Percentiles rank a stretch among this genome's conserved stretches.
Conservation (phyloP, 2,888 invertebrate species). For the Ornithoptera alexandrae region DNA sequence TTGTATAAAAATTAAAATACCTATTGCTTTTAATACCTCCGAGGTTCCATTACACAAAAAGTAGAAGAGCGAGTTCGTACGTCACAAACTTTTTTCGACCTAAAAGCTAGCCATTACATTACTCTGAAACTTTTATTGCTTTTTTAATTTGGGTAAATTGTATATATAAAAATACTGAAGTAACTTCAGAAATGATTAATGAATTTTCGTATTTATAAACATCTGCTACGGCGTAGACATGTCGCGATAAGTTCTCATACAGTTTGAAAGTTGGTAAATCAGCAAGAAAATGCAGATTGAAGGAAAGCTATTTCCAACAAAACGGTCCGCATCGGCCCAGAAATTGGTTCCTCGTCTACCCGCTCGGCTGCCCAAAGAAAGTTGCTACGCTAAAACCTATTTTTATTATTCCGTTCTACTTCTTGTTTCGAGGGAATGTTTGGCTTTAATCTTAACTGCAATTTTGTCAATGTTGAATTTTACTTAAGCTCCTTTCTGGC, state of each 20-base stretch:
- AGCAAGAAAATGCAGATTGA: constrained; percentile 81
- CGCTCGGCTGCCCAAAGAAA: constrained; percentile 72
- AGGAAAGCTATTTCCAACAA: constrained; percentile 80
- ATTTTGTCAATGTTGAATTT: constrained; percentile 38
- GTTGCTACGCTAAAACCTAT: constrained; percentile 71
- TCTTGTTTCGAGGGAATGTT: constrained; percentile 59
- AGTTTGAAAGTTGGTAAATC: constrained; percentile 78
- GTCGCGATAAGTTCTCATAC: constrained; percentile 55
- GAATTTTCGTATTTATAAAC: constrained; percentile 39
- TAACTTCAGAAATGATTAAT: constrained; percentile 28
- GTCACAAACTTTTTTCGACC: constrained; percentile 33
- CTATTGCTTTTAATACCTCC: neutral
- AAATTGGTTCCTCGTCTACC: constrained; percentile 72
- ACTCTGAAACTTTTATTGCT: neutral
- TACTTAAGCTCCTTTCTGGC: constrained; percentile 14
- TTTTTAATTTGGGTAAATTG: neutral
- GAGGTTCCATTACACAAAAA: neutral
- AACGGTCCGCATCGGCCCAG: constrained; percentile 76
- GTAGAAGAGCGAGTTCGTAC: neutral
- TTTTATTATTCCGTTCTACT: constrained; percentile 71
- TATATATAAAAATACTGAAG: neutral
- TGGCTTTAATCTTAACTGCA: constrained; percentile 63
- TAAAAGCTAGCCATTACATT: neutral
- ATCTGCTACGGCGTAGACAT: constrained; percentile 47
- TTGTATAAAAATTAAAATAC: neutral